Percentiles rank a stretch among this genome's conserved stretches.
These are phyloP conservation scores for Antheraea assamensis DNA, from an alignment of 2,888 invertebrate species.

Conservation along the genomic window DNA sequence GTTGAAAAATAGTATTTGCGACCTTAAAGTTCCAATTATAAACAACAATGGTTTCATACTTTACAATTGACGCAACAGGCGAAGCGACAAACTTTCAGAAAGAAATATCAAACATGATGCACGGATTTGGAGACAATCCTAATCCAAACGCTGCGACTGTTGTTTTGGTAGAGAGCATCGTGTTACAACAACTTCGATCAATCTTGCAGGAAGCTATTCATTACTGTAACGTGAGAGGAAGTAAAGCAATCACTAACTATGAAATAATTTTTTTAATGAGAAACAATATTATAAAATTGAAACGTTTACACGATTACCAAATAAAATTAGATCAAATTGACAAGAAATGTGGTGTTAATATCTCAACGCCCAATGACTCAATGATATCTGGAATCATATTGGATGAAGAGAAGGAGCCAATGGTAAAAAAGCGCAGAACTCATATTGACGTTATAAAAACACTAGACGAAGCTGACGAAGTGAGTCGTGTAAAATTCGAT, in stretches of 20 bases:
- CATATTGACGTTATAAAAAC: constrained; percentile 79
- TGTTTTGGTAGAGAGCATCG: constrained; percentile 90
- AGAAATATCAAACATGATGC: constrained; percentile 94
- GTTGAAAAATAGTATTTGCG: background rate
- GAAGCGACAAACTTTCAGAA: constrained; percentile 78
- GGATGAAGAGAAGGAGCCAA: constrained; percentile 80
- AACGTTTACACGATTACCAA: constrained; percentile 89
- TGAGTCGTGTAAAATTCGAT: constrained; percentile 79
- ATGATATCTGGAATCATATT: constrained; percentile 57
- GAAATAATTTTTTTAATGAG: constrained; percentile 93
- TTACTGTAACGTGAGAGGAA: constrained; percentile 84
- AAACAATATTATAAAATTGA: constrained; percentile 89
- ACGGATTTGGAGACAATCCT: constrained; percentile 95
- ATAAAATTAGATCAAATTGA: constrained; percentile 79
- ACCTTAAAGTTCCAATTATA: background rate
- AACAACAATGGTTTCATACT: constrained; percentile 65
- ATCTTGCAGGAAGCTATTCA: constrained; percentile 90
- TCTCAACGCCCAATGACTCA: constrained; percentile 46
- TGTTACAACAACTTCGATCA: constrained; percentile 89
- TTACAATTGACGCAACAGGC: constrained; percentile 59
- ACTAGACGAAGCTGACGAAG: constrained; percentile 81
- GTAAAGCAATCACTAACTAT: constrained; percentile 79
- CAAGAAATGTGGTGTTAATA: constrained; percentile 50
- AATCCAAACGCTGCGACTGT: constrained; percentile 92
- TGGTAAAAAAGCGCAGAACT: constrained; percentile 66